Percentiles rank a stretch among this genome's conserved stretches.
Evolutionary conservation across 2,113 vertebrate species (phyloP).

Genomic region (Corythornis cristatus): DNA sequence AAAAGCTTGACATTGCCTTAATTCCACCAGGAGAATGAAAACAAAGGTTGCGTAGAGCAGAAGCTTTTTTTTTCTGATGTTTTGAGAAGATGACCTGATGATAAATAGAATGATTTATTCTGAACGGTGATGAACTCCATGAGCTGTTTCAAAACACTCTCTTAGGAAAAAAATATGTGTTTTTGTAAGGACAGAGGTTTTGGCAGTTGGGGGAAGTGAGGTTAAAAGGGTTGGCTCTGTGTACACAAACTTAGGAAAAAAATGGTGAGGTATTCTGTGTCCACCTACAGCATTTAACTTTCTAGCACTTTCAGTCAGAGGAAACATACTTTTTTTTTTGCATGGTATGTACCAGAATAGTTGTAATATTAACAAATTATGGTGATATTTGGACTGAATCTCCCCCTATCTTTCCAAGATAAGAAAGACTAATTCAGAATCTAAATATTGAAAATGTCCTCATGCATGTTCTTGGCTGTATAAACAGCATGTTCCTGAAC

Average conservation of each 20-base stretch:
- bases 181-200: constrained; percentile 15
- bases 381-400: background rate
- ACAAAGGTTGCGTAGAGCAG: background rate
- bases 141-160: constrained; percentile 33
- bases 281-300: constrained; percentile 13
- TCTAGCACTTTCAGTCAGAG: background rate
- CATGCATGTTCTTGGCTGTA: background rate
- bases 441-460: constrained; percentile 25
- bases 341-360: background rate
- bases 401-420: background rate
- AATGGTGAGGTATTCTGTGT: background rate
- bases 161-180: background rate
- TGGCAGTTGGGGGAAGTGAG: constrained; percentile 16
- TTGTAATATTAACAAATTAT: background rate
- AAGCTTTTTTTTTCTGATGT: constrained; percentile 43
- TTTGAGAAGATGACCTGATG: constrained; percentile 33
- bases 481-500: constrained; percentile 2
- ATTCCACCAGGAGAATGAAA: constrained; percentile 22
- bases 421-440: constrained; percentile 22
- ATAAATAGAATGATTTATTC: constrained; percentile 49
- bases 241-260: background rate
- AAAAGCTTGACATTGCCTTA: constrained; percentile 23
- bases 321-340: background rate
- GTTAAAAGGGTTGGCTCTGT: constrained; percentile 1
- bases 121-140: constrained; percentile 40